A percentile compares a stretch with the other conserved stretches of the same genome.
phyloP scores from a whole-genome alignment of 2,888 invertebrate species.

The Coelinius sp. region DNA sequence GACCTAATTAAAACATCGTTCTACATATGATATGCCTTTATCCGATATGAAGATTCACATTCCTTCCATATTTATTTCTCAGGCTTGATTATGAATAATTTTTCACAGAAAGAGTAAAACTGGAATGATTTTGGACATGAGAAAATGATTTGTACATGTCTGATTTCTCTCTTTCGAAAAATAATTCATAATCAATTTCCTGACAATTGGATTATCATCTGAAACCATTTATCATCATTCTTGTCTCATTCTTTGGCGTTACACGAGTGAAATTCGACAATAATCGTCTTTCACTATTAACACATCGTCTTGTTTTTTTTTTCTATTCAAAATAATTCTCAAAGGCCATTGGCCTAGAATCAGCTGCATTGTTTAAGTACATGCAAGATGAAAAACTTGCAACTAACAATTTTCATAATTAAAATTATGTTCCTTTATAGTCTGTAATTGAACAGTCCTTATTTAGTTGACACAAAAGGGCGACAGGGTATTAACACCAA shows the following conservation, averaged over 20 bases:
- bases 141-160: not conserved
- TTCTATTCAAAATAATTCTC: constrained; percentile 8
- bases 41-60: not conserved
- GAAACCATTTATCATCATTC: not conserved
- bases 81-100: not conserved
- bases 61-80: not conserved
- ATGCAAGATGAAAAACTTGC: constrained; percentile 1
- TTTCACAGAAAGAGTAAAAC: not conserved
- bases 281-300: constrained; percentile 31
- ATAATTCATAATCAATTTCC: not conserved
- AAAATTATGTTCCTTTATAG: not conserved
- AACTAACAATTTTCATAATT: not conserved
- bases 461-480: not conserved
- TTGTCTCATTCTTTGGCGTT: constrained; percentile 48
- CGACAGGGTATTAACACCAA: constrained; percentile 79
- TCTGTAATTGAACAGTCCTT: constrained; percentile 24
- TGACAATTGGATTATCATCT: not conserved
- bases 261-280: constrained; percentile 38
- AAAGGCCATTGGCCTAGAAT: not conserved
- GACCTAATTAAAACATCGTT: not conserved
- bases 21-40: constrained; percentile 6
- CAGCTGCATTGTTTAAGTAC: constrained; percentile 16
- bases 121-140: not conserved
- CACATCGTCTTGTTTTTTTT: constrained; percentile 38
- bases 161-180: not conserved